Evolutionary conservation across 2,113 vertebrate genomes (phyloP).

Genomic region (Neoarius graeffei): DNA sequence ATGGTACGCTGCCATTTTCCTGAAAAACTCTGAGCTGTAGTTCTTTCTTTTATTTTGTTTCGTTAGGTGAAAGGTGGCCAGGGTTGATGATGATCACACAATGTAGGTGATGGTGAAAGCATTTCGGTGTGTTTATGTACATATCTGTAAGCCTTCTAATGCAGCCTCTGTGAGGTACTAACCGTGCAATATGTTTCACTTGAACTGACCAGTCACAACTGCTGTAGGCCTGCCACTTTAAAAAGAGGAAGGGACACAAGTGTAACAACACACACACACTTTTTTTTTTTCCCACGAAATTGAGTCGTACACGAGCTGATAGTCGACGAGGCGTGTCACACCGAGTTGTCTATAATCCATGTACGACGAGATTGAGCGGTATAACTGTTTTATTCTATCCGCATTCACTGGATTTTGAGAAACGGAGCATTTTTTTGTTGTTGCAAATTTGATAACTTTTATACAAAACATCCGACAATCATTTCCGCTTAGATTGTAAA

Average conservation of each 20-base stretch:
- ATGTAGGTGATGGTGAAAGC: slow-evolving; percentile 16
- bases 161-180: slow-evolving; percentile 88
- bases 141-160: slow-evolving; percentile 61
- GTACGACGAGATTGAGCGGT: too few relatives aligned
- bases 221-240: slow-evolving; percentile 55
- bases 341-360: too few relatives aligned
- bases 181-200: slow-evolving; percentile 87
- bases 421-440: too few relatives aligned
- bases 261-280: slow-evolving; percentile 32
- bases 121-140: background rate
- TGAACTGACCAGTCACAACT: slow-evolving; percentile 77
- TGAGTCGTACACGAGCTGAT: too few relatives aligned
- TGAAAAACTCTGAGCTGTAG: background rate
- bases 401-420: too few relatives aligned
- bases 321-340: too few relatives aligned
- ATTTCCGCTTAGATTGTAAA: too few relatives aligned
- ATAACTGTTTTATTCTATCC: too few relatives aligned
- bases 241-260: background rate
- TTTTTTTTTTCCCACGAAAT: too few relatives aligned
- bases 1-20: slow-evolving; percentile 23
- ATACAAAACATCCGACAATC: too few relatives aligned
- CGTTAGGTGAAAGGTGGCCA: slow-evolving; percentile 17
- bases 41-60: background rate
- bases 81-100: background rate
- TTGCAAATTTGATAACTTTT: too few relatives aligned